Base-by-base conservation (phyloP, 2,888 invertebrate species). In the Malachius bipustulatus region DNA sequence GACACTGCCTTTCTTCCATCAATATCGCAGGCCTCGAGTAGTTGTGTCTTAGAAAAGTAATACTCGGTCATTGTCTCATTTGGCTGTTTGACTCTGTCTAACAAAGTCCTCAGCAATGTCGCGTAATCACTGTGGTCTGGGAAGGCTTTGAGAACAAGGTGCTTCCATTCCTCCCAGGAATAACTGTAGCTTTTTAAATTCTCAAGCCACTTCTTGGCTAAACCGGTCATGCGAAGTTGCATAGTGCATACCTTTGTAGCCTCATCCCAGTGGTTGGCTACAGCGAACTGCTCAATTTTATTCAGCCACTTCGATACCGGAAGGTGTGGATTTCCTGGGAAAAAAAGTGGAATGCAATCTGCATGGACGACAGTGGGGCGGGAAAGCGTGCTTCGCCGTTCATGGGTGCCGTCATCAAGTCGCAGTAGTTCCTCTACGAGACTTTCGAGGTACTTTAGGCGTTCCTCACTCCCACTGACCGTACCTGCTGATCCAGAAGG, bases 31-130 rank as follows among this genome's bases (percentile, higher is more conserved):
- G 31, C 19, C 19, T 28, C 14, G 6, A 40, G 11, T 3, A 47
- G n/a, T 31, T 41, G 42, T 40, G 47, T 46, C 24, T 48, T 47
- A 1, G 24, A 24, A 35, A 45, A 48, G 35, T 48, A 48, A 32
- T 48, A 48, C 3, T 26, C 9, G 2, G 37, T 29, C 40, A 37
- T 40, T 15, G 41, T 41, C 27, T 46, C 47, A 4, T 2, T 28
- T 6, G 36, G 35, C n/a, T 12, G 8, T 19, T 47, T 46, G 8
- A n/a, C 12, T 14, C 47, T 24, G 13, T 35, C 28, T 4, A 46
- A 16, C 41, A 46, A 39, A 24, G 34, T 39, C 26, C 38, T 13
- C 14, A 46, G 26, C 2, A 26, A 16, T n/a, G 12, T 32, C 2
- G 41, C 41, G 28, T 35, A 46, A 32, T 45, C 45, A 6, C 32